These are phyloP conservation scores for Limnephilus auricula DNA, from an alignment of 2,888 invertebrate genomes.

Conservation along the genomic window DNA sequence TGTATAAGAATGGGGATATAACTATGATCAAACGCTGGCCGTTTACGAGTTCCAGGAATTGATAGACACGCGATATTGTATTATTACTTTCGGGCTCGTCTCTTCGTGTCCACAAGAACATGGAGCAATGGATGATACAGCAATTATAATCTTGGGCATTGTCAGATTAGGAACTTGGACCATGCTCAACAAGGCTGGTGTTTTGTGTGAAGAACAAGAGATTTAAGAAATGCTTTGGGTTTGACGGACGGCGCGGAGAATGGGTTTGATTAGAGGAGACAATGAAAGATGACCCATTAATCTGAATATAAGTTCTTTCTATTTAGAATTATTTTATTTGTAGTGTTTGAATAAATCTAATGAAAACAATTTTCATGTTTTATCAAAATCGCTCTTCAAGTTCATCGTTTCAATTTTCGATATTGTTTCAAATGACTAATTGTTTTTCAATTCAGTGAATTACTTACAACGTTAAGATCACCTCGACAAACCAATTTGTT, in stretches of 20 bases:
- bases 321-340: no score
- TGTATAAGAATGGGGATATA: not conserved
- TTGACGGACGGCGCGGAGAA: not conserved
- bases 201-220: not conserved
- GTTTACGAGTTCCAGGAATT: slow-evolving; percentile 16
- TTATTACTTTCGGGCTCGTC: not conserved
- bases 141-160: slow-evolving; percentile 16
- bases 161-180: not conserved
- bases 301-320: not conserved
- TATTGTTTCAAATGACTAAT: no score
- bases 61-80: slow-evolving; percentile 19
- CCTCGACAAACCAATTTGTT: no score
- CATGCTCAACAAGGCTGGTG: not conserved
- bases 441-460: no score
- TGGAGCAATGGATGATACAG: slow-evolving; percentile 18
- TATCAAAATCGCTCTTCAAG: no score
- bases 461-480: no score
- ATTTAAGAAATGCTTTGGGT: not conserved
- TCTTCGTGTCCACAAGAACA: not conserved
- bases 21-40: not conserved
- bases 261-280: not conserved
- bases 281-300: not conserved
- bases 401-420: no score
- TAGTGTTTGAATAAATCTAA: no score
- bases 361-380: no score